Percentiles rank a stretch among this genome's conserved stretches.
These are phyloP conservation scores for Clupea harengus DNA, from an alignment of 2,113 vertebrate genomes.

Conservation along the genomic window DNA sequence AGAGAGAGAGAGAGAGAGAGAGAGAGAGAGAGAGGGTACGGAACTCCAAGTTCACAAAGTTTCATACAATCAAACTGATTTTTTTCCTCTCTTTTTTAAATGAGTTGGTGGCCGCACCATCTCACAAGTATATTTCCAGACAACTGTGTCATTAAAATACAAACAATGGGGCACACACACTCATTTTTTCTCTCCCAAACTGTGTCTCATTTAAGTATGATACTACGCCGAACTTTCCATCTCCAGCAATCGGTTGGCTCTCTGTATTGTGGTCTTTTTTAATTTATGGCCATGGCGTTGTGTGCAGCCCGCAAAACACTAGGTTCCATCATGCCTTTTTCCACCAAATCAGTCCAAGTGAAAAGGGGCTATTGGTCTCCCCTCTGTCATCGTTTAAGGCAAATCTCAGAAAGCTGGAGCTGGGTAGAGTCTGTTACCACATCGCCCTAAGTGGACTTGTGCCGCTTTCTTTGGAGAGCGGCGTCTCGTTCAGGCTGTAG, in stretches of 20 bases:
- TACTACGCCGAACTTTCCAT: constrained; percentile 38
- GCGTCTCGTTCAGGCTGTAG: neutral
- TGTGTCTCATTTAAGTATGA: constrained; percentile 35
- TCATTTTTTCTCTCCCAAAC: constrained; percentile 15
- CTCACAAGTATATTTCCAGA: constrained; percentile 10
- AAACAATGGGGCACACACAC: neutral
- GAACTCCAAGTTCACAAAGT: neutral
- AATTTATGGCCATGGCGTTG: constrained; percentile 39
- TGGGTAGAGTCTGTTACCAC: neutral
- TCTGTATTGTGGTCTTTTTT: constrained; percentile 39
- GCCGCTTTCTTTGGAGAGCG: neutral
- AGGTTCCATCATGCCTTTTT: constrained; percentile 32
- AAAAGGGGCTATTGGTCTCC: constrained; percentile 24
- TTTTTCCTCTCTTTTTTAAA: neutral
- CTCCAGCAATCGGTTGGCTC: constrained; percentile 26
- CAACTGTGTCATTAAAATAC: constrained; percentile 12
- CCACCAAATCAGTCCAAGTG: constrained; percentile 27
- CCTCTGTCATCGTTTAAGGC: constrained; percentile 36
- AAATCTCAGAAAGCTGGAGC: neutral
- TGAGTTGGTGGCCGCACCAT: constrained; percentile 2
- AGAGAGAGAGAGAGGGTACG: neutral
- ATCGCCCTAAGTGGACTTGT: neutral
- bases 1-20: constrained; percentile 9
- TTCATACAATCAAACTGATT: neutral
- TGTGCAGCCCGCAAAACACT: constrained; percentile 37